phyloP scores from a whole-genome alignment of 2,113 vertebrate species.

The Picathartes gymnocephalus region DNA sequence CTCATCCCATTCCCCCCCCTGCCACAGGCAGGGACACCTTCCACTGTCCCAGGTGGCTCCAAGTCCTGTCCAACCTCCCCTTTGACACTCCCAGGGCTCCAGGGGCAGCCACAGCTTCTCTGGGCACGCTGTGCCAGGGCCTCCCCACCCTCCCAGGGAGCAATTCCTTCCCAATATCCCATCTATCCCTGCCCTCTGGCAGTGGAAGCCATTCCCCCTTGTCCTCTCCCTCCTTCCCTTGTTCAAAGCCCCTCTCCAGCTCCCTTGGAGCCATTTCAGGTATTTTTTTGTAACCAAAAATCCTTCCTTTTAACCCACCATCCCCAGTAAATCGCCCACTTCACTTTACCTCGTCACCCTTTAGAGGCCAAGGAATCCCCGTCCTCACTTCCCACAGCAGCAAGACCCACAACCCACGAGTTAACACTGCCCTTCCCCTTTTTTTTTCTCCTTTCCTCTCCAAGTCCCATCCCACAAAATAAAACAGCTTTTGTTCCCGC shows the following conservation, averaged over 20 bases:
- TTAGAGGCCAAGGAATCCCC: not conserved
- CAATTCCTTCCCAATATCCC: not conserved
- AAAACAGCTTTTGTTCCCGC: conserved; percentile 1
- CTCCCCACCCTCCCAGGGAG: rapidly evolving
- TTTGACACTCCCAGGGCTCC: not conserved
- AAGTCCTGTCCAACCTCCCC: not conserved
- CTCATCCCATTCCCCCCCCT: rapidly evolving
- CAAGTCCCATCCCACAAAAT: not conserved
- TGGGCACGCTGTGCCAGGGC: not conserved
- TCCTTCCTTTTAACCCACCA: not conserved
- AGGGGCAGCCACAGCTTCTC: not conserved
- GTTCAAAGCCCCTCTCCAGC: not conserved
- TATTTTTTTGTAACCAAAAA: not conserved
- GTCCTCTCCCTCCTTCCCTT: not conserved
- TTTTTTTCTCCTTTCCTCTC: not conserved
- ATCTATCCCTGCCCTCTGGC: rapidly evolving
- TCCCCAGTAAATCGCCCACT: not conserved
- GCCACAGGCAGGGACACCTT: not conserved
- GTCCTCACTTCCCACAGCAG: not conserved
- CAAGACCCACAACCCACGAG: not conserved
- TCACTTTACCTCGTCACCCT: rapidly evolving
- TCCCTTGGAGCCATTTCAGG: not conserved
- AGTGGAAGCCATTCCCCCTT: not conserved
- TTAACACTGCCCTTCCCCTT: not conserved
- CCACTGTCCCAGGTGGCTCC: rapidly evolving